Evolutionary conservation across 2,888 invertebrate species (phyloP).

Genomic region (Aricia artaxerxes): DNA sequence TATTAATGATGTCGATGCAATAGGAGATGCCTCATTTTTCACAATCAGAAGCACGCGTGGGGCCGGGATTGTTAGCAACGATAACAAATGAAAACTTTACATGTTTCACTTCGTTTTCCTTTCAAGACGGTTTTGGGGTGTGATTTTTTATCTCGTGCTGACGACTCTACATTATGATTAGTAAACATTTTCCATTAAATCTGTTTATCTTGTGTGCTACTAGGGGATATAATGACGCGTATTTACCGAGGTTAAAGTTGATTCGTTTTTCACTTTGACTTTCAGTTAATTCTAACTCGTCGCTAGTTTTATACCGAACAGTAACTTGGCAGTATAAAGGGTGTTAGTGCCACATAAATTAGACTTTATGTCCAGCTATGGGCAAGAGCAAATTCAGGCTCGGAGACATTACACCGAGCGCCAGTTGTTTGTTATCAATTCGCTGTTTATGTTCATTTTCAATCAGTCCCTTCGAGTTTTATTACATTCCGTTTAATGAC

Average conservation of each 20-base stretch:
- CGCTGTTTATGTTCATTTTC: not conserved
- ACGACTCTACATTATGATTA: not conserved
- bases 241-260: not conserved
- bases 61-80: slow-evolving; percentile 23
- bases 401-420: not conserved
- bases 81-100: slow-evolving; percentile 21
- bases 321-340: not conserved
- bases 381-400: not conserved
- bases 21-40: slow-evolving; percentile 42
- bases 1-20: slow-evolving; percentile 56
- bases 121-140: not conserved
- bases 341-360: not conserved
- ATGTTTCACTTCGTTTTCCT: slow-evolving; percentile 19
- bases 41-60: slow-evolving; percentile 37
- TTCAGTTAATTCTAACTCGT: not conserved
- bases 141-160: not conserved
- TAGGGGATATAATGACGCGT: not conserved
- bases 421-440: not conserved
- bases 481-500: not conserved
- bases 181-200: not conserved
- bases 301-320: not conserved
- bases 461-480: not conserved
- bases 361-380: not conserved
- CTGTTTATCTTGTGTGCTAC: not conserved
- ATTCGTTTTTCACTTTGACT: not conserved